These are phyloP conservation scores for Malacoraja senta DNA, from an alignment of 2,797 vertebrate species.

Conservation along the genomic window DNA sequence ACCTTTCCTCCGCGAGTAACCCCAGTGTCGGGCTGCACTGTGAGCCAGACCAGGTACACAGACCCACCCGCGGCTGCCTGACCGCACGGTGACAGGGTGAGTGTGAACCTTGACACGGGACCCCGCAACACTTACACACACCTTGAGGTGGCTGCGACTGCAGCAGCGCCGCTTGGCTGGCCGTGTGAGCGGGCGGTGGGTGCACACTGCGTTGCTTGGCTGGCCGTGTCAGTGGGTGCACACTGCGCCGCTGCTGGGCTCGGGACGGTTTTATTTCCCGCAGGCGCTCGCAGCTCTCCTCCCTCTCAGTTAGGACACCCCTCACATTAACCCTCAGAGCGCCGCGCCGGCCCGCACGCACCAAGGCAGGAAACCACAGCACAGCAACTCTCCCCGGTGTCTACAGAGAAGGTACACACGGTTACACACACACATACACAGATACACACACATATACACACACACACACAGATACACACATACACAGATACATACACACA, in stretches of 20 bases:
- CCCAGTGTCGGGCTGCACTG: too few species aligned
- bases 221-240: background rate
- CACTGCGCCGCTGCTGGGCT: too few species aligned
- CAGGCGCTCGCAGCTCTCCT: background rate
- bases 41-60: too few species aligned
- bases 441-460: too few species aligned
- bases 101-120: background rate
- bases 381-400: background rate
- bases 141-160: background rate
- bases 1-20: background rate
- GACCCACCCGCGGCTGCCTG: too few species aligned
- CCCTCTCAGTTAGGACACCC: background rate
- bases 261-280: background rate
- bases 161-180: background rate
- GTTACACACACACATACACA: too few species aligned
- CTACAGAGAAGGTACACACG: background rate
- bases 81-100: too few species aligned
- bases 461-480: too few species aligned
- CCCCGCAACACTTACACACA: background rate
- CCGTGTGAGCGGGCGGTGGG: background rate
- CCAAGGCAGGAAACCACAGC: background rate
- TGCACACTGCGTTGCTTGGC: too few species aligned
- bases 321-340: background rate
- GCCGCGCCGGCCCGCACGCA: background rate
- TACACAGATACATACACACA: too few species aligned